phyloP scores from a whole-genome alignment of 2,888 invertebrate species.

The Deladenus siricidicola region DNA sequence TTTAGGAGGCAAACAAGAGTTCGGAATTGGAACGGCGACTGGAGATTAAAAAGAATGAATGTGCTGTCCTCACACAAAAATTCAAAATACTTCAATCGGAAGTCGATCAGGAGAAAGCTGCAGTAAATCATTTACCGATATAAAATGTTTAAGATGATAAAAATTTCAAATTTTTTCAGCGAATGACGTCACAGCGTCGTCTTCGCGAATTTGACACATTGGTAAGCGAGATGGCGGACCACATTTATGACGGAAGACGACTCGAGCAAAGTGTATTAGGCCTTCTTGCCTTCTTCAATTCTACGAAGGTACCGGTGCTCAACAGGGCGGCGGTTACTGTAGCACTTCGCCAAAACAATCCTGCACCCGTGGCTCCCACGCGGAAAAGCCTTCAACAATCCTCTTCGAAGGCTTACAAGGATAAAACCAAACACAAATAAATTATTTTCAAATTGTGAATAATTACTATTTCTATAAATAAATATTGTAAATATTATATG shows the following conservation, averaged over 20 bases:
- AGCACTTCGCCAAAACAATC: too few relatives aligned
- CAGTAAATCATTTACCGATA: slow-evolving; percentile 14
- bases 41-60: slow-evolving; percentile 1
- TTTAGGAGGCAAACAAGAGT: slow-evolving; percentile 12
- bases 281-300: slow-evolving; percentile 19
- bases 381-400: too few relatives aligned
- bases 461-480: too few relatives aligned
- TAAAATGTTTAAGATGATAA: not conserved
- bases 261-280: slow-evolving; percentile 21
- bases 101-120: slow-evolving; percentile 16
- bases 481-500: too few relatives aligned
- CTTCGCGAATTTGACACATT: slow-evolving; percentile 20
- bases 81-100: slow-evolving; percentile 10
- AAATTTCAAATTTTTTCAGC: slow-evolving; percentile 12
- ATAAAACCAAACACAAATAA: too few relatives aligned
- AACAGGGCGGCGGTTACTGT: too few relatives aligned
- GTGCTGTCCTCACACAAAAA: slow-evolving; percentile 20
- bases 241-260: slow-evolving; percentile 20
- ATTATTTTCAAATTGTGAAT: too few relatives aligned
- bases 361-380: too few relatives aligned
- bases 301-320: too few relatives aligned
- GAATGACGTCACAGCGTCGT: slow-evolving; percentile 18
- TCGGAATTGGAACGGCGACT: slow-evolving; percentile 7
- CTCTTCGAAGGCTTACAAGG: too few relatives aligned
- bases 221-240: slow-evolving; percentile 21